Evolutionary conservation across 2,113 vertebrate genomes (phyloP), one percentile per base, ranked within the genome.

Genomic region (Malurus elegans): DNA sequence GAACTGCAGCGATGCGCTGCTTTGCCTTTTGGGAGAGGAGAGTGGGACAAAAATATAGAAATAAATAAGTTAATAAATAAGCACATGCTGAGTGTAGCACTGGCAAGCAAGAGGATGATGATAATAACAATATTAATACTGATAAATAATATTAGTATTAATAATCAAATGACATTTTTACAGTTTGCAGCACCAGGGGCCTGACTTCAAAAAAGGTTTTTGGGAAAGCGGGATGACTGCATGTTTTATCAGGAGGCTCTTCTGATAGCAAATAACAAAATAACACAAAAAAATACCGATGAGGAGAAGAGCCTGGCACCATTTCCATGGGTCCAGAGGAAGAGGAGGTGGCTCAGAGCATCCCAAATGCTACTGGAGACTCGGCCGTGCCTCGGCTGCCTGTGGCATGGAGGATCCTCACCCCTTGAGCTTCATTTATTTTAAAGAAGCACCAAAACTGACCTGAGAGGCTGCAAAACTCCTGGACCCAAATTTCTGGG

Each of bases 1-100:
- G 45, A 56, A 12, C 4, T 0, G 2, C n/a, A 31, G 29, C 1
- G 1, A n/a, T 0, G 1, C 25, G 57, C 67, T 44, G 73, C 48
- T 70, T 75, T 50, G 45, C 20, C 28, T 62, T 0, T 0, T 48
- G 45, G 18, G 50, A 80, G 31, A 13, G 28, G 31, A 54, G 56
- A 36, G 18, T 6, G 21, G 10, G 51, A 42, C 4, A 25, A 83
- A 50, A 26, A 25, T 23, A 36, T 36, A 16, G 7, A 29, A 10
- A 7, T 4, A 23, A 45, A 13, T 11, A 69, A 84, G 57, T 9
- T 50, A 32, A 38, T 61, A 51, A 70, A 47, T 20, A 65, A 80
- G 44, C 10, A 25, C 2, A 10, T 3, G 23, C 34, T 40, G 65
- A 28, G 53, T 50, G 34, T 32, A 21, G 24, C 0, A 1, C 31